phyloP scores from a whole-genome alignment of 35 echinoderm and acorn worm species.

The Diadema setosum region DNA sequence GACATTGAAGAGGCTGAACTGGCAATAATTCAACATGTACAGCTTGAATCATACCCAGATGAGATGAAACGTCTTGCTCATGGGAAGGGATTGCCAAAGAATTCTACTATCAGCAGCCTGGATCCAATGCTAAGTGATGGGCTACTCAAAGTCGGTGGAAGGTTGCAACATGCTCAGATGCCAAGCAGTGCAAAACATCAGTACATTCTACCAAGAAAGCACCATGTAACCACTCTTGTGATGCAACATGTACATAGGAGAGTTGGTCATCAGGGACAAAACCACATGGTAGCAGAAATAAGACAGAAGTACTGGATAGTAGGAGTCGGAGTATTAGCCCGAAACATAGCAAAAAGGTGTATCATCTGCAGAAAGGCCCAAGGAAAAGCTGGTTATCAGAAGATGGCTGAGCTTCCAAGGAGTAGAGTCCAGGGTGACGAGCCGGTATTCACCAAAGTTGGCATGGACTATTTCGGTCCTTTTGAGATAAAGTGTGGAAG shows the following conservation, averaged over 20 bases:
- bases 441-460: slow-evolving; percentile 15
- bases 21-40: background rate
- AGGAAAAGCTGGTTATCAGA: slow-evolving; percentile 16
- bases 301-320: slow-evolving; percentile 26
- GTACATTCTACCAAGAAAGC: slow-evolving; percentile 26
- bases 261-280: slow-evolving; percentile 25
- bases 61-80: background rate
- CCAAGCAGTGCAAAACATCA: slow-evolving; percentile 50
- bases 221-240: slow-evolving; percentile 42
- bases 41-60: background rate
- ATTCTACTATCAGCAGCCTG: background rate
- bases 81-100: background rate
- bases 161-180: slow-evolving; percentile 27
- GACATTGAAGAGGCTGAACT: background rate
- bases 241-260: slow-evolving; percentile 21
- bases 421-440: background rate
- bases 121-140: background rate
- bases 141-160: slow-evolving; percentile 52
- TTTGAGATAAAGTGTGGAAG: slow-evolving; percentile 23
- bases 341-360: background rate
- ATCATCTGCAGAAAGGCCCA: slow-evolving; percentile 24
- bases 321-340: background rate
- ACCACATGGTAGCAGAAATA: slow-evolving; percentile 29
- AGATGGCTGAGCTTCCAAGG: slow-evolving; percentile 42
- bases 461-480: slow-evolving; percentile 53